Base-by-base conservation (phyloP, 2,888 invertebrate genomes). In the Tortrix viridana region DNA sequence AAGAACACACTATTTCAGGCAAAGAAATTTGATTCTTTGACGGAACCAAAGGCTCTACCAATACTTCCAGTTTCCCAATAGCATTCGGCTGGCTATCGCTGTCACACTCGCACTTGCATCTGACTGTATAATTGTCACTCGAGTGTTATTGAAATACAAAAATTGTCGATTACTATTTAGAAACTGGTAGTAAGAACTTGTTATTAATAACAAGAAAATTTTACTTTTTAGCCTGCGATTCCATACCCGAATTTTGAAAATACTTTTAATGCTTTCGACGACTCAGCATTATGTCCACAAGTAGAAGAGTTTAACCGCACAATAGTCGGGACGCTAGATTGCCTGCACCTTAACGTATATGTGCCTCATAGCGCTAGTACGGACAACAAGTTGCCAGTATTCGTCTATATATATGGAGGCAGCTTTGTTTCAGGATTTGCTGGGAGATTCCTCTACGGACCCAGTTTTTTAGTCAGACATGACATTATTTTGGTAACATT, bases 311-410 rank as follows among this genome's bases (percentile, higher is more conserved):
- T 80, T 75, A 18, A 55, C 12, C 58, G 65, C 0, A 63, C 84
- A 14, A 65, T 71, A 75, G 22, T 84, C 71, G 77, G 93, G 76
- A 46, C 81, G 19, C 81, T 92, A 63, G 93, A 93, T 70, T 95
- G 95, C 65, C 85, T 95, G 0, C 93, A 92, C 65, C 71, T 95
- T 3, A 95, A 94, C 74, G 89, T 95, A 0, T 95, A 93, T 72
- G 92, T 93, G 1, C 94, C 94, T 1, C 70, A 76, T 5, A 66
- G 58, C 4, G 73, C 74, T 9, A 72, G 61, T 1, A 60, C 68
- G 1, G 65, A 48, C 3, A 69, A 78, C 22, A 67, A 57, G 12
- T 62, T 83, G 0, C 84, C 89, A 19, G 78, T 89, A 3, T 69
- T 87, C 2, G 82, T 89, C 1, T 89, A 85, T 84, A 84, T 89